Conservation (phyloP, 2,797 vertebrate species). For the Sebastiscus albofasciatus region DNA sequence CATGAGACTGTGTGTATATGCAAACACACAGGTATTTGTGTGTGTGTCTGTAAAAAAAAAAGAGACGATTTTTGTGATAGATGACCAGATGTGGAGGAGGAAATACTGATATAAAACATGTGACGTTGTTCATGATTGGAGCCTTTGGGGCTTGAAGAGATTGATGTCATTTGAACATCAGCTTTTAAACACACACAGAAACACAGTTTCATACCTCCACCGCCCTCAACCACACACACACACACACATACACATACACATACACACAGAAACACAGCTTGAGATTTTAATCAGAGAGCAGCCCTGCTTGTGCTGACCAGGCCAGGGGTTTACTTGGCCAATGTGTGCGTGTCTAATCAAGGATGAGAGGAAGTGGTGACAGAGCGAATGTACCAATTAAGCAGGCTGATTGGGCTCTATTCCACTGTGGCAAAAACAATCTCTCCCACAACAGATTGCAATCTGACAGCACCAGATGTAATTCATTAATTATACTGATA, state of each 20-base stretch:
- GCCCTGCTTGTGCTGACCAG: constrained; percentile 67
- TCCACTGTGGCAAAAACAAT: constrained; percentile 84
- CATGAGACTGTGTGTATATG: neutral
- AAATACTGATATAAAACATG: constrained; percentile 1
- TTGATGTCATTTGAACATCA: constrained; percentile 21
- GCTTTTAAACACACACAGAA: constrained; percentile 17
- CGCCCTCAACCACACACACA: constrained; percentile 6
- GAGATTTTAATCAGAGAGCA: constrained; percentile 73
- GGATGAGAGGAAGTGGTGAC: constrained; percentile 77
- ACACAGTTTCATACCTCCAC: neutral
- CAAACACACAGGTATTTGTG: neutral
- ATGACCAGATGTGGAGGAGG: constrained; percentile 3
- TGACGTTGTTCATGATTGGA: constrained; percentile 1
- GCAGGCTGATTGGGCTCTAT: constrained; percentile 81
- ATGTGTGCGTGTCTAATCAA: constrained; percentile 79
- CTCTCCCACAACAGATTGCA: constrained; percentile 82
- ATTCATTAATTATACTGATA: constrained; percentile 85
- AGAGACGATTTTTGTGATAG: neutral
- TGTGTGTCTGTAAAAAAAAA: neutral
- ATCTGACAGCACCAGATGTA: constrained; percentile 86
- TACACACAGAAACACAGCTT: constrained; percentile 37
- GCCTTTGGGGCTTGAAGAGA: constrained; percentile 17
- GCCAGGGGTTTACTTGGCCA: constrained; percentile 69
- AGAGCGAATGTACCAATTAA: constrained; percentile 84
- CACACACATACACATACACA: constrained; percentile 11